Evolutionary conservation across 2,113 vertebrate species (phyloP).

Genomic region (Brachyhypopomus occidentalis): DNA sequence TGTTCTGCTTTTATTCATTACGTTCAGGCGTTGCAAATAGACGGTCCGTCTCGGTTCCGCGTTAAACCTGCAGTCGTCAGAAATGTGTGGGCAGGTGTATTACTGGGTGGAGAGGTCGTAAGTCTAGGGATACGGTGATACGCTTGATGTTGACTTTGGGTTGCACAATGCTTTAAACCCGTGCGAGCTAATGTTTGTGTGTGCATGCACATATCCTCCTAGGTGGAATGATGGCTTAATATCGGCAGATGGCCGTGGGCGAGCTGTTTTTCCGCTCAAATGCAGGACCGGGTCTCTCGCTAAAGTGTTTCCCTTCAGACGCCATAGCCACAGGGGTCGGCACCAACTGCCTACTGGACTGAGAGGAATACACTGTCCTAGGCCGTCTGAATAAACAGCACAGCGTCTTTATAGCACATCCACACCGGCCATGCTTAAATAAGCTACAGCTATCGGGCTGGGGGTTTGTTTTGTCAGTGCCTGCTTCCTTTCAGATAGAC

Average conservation of each 20-base stretch:
- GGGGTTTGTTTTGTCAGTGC: not conserved
- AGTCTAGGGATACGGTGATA: not conserved
- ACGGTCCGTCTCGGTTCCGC: not conserved
- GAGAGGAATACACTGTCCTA: conserved; percentile 29
- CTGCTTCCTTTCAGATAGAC: not conserved
- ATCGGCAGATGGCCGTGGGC: conserved; percentile 38
- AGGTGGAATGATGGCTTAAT: conserved; percentile 20
- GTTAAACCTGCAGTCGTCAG: not conserved
- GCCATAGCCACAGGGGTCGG: conserved; percentile 9
- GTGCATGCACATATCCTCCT: not conserved
- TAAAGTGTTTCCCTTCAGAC: conserved; percentile 46
- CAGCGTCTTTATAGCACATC: conserved; percentile 13
- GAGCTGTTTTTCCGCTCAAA: conserved; percentile 51
- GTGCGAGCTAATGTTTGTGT: not conserved
- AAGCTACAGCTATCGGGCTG: not conserved
- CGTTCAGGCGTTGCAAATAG: not conserved
- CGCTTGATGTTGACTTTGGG: conserved; percentile 13
- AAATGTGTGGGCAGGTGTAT: conserved; percentile 8
- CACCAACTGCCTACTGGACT: conserved; percentile 15
- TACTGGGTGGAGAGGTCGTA: conserved; percentile 23
- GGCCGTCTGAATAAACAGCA: not conserved
- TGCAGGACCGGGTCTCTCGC: conserved; percentile 50
- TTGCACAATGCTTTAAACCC: conserved; percentile 23
- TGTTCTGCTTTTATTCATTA: not conserved
- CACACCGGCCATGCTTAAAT: not conserved